Evolutionary conservation across 2,888 invertebrate genomes (phyloP), one percentile per base, ranked within the genome.

Genomic region (Plusia festucae): DNA sequence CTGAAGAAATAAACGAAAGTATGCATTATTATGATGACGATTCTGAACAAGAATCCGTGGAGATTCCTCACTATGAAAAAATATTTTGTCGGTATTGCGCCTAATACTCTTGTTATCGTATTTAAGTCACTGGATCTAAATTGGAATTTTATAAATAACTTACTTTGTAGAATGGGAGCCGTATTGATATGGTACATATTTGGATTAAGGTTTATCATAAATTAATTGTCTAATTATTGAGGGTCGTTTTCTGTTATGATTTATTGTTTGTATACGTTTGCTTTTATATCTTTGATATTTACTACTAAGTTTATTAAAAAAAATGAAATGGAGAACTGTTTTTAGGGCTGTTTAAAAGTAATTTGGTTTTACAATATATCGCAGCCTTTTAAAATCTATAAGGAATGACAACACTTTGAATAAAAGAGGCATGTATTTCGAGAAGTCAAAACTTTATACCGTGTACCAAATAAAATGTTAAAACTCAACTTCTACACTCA

Each of bases 11-110:
- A 93, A 93, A 93, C 89, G 90, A 93, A 93, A 93, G 93, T 92
- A 93, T 93, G 92, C 93, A 93, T 93, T 94, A 93, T 93, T 92
- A 90, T 93, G 91, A 93, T 93, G 92, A 93, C 90, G 89, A 90
- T 88, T 90, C 86, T 70, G 84, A 84, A 91, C 82, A 78, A 80
- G 78, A 86, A 88, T 78, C 83, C 68, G 71, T 80, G 58, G 86
- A 87, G 86, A 81, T 75, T 76, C 73, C 62, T 79, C 69, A 59
- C 34, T 58, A 53, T 69, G 67, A 20, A 61, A 76, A 63, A 62
- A 65, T 64, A n/a, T 71, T 77, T 44, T 54, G 59, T 68, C 52
- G 27, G 49, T 69, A 65, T 64, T 65, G 60, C 63, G 66, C 46
- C 54, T 66, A 65, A 70, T 70, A 67, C 60, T 81, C 22, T 56